Conservation (phyloP, 2,797 vertebrate genomes). For the Schizopygopsis malacanthus region DNA sequence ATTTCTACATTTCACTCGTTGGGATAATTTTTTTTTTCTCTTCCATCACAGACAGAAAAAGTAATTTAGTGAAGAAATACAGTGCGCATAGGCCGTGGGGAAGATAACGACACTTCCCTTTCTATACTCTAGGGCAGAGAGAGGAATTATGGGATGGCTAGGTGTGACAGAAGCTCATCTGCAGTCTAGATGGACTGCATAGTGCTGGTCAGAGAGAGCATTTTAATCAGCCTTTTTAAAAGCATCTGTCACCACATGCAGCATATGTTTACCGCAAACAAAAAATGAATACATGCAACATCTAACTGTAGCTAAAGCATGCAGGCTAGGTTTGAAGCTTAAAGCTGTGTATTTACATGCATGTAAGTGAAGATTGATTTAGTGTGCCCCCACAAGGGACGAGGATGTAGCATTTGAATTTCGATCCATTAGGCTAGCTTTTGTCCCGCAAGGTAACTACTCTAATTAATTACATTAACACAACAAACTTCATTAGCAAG, state of each 20-base stretch:
- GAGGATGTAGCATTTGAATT: slow-evolving; percentile 69
- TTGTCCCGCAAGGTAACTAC: slow-evolving; percentile 74
- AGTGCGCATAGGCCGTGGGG: slow-evolving; percentile 64
- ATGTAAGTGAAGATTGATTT: slow-evolving; percentile 70
- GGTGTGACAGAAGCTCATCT: slow-evolving; percentile 66
- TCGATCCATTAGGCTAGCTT: slow-evolving; percentile 73
- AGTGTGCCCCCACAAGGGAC: slow-evolving; percentile 67
- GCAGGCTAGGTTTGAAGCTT: background rate
- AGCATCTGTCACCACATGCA: slow-evolving; percentile 50
- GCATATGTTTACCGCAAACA: slow-evolving; percentile 41
- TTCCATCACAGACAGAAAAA: slow-evolving; percentile 73
- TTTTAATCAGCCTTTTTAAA: slow-evolving; percentile 50
- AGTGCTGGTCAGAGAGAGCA: slow-evolving; percentile 39
- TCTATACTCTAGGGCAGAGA: slow-evolving; percentile 53
- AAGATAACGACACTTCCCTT: slow-evolving; percentile 74
- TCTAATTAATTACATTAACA: slow-evolving; percentile 76
- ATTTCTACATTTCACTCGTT: slow-evolving; percentile 72
- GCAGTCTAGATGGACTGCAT: slow-evolving; percentile 57
- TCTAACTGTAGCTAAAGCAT: slow-evolving; percentile 7
- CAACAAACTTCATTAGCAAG: slow-evolving; percentile 72
- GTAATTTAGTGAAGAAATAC: slow-evolving; percentile 76
- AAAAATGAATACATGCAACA: background rate
- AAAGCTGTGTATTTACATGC: slow-evolving; percentile 46
- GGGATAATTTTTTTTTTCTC: slow-evolving; percentile 70
- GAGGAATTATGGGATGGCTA: slow-evolving; percentile 62